Percentiles rank a stretch among this genome's conserved stretches.
Conservation (phyloP, 2,888 invertebrate species). For the Erebia palarica region DNA sequence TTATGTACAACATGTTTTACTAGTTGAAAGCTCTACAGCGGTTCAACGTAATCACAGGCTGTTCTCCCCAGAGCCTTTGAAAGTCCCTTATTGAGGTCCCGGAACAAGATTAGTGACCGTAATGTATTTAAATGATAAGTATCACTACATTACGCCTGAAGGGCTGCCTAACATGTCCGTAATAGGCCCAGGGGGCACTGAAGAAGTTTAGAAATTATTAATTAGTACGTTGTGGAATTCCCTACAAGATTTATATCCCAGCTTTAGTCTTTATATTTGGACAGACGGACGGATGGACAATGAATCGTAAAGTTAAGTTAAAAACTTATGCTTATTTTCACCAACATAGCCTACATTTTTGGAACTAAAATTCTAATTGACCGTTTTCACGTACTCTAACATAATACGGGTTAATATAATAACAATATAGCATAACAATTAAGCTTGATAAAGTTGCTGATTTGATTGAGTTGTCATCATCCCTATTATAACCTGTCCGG, state of each 20-base stretch:
- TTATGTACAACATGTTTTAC: neutral
- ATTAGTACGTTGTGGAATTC: neutral
- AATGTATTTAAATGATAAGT: constrained; percentile 19
- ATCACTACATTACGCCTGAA: constrained; percentile 10
- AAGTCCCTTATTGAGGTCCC: constrained; percentile 6
- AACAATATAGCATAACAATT: too few relatives aligned
- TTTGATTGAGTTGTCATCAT: too few relatives aligned
- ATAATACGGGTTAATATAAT: too few relatives aligned
- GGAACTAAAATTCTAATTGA: too few relatives aligned
- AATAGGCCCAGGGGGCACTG: neutral
- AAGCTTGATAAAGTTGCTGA: too few relatives aligned
- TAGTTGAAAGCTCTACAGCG: neutral
- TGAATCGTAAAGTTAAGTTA: too few relatives aligned
- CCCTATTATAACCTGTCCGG: too few relatives aligned
- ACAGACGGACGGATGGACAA: too few relatives aligned
- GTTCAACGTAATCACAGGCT: constrained; percentile 8
- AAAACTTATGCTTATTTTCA: too few relatives aligned
- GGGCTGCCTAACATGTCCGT: neutral
- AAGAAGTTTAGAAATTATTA: neutral
- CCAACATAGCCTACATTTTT: too few relatives aligned
- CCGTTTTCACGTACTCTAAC: too few relatives aligned
- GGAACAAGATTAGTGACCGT: constrained; percentile 9
- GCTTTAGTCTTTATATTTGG: too few relatives aligned
- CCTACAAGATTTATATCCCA: neutral
- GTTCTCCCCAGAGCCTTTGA: constrained; percentile 5